phyloP scores from a whole-genome alignment of 2,888 invertebrate species.

The Agonopterix alstromeriana region DNA sequence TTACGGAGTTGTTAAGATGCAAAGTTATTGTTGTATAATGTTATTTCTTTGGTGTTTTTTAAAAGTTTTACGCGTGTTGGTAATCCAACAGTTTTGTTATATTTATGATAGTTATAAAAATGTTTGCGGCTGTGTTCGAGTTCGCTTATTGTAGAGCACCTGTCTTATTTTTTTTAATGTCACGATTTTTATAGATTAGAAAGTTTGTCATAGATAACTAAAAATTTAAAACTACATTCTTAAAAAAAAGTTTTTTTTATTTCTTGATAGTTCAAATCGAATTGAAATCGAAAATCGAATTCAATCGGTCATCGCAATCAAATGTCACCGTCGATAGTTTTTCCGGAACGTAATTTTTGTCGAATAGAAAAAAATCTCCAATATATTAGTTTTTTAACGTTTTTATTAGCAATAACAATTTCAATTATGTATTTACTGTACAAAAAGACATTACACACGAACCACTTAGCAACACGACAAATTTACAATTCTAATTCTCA shows the following conservation, averaged over 20 bases:
- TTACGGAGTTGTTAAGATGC: constrained; percentile 10
- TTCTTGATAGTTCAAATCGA: too few species aligned
- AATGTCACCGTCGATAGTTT: too few species aligned
- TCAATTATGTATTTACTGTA: constrained; percentile 20
- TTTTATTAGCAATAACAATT: constrained; percentile 9
- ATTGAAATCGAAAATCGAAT: too few species aligned
- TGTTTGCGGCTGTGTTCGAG: constrained; percentile 62
- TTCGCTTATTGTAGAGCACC: constrained; percentile 57
- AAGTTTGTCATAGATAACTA: neutral
- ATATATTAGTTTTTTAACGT: neutral
- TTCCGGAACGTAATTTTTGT: too few species aligned
- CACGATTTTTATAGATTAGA: constrained; percentile 5
- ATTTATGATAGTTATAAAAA: constrained; percentile 70
- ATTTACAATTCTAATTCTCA: constrained; percentile 59
- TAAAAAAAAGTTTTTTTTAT: too few species aligned
- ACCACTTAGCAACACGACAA: constrained; percentile 39
- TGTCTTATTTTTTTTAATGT: constrained; percentile 41
- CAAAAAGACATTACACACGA: constrained; percentile 12
- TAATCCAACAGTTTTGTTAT: constrained; percentile 48
- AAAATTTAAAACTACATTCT: too few species aligned
- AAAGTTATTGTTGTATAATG: constrained; percentile 23
- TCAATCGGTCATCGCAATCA: too few species aligned
- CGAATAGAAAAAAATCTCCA: too few species aligned
- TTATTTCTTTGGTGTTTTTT: constrained; percentile 40
- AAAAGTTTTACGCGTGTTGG: constrained; percentile 43